phyloP scores from a whole-genome alignment of 2,113 vertebrate genomes.

The Alligator mississippiensis region DNA sequence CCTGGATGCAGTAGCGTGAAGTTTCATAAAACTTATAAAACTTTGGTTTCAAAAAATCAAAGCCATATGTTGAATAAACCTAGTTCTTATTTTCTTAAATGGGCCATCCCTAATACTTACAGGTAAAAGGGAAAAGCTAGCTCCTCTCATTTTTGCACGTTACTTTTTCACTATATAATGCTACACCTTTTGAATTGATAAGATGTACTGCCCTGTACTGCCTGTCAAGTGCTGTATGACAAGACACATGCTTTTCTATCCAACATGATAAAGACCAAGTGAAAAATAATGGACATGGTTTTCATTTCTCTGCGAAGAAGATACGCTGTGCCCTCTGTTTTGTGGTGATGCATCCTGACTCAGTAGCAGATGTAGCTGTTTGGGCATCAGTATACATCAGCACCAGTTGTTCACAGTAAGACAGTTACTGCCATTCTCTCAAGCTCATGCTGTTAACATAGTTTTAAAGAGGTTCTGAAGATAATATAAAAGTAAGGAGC shows the following conservation, averaged over 20 bases:
- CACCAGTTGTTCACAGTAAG: neutral
- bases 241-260: neutral
- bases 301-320: neutral
- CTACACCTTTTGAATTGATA: neutral
- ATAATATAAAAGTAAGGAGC: neutral
- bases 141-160: neutral
- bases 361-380: neutral
- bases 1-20: accelerated
- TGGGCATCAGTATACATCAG: neutral
- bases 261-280: constrained; percentile 4
- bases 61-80: accelerated
- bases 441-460: neutral
- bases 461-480: neutral
- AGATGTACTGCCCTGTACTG: neutral
- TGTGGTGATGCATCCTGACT: accelerated
- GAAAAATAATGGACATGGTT: constrained; percentile 7
- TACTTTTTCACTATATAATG: neutral
- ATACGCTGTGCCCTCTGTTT: accelerated
- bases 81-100: neutral
- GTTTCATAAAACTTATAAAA: neutral
- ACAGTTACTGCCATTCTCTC: neutral
- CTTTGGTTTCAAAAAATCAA: neutral
- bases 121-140: neutral
- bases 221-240: neutral
- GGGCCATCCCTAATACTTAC: neutral